A percentile compares a stretch with the other conserved stretches of the same genome.
Conservation (phyloP, 2,888 invertebrate genomes). For the Stenurella melanura region DNA sequence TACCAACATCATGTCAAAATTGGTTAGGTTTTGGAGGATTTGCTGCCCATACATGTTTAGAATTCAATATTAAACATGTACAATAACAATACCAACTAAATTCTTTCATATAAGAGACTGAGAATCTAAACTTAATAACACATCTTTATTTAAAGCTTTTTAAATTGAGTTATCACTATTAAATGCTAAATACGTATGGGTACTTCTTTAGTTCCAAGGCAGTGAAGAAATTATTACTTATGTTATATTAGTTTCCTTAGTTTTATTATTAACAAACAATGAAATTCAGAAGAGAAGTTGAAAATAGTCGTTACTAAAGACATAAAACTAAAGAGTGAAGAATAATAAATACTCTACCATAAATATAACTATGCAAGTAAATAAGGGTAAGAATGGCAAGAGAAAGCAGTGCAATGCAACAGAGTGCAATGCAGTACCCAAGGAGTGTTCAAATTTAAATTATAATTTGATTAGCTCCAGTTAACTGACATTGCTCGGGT, state of each 20-base stretch:
- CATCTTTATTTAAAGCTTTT: no score
- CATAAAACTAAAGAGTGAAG: not conserved
- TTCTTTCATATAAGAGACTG: not conserved
- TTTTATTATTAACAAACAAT: not conserved
- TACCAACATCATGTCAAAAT: slow-evolving; percentile 46
- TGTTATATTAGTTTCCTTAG: no score
- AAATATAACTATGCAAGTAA: not conserved
- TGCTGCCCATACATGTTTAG: slow-evolving; percentile 19
- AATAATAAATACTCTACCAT: not conserved
- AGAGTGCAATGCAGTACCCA: not conserved
- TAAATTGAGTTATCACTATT: not conserved
- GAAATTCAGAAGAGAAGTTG: not conserved
- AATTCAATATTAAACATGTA: not conserved
- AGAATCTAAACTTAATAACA: not conserved
- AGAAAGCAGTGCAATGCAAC: not conserved
- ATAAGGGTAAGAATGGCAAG: not conserved
- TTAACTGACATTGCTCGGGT: no score
- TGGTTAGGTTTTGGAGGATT: slow-evolving; percentile 32
- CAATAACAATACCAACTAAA: not conserved
- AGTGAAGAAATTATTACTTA: slow-evolving; percentile 21
- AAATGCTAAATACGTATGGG: slow-evolving; percentile 28
- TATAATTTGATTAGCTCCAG: no score
- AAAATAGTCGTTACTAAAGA: not conserved
- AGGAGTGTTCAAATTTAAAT: no score
- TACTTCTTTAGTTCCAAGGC: slow-evolving; percentile 37